A percentile compares a stretch with the other conserved stretches of the same genome.
These are phyloP conservation scores for crab-eating macaque (Macaca fascicularis) DNA, from an alignment of 2,113 vertebrate species.

Conservation along the genomic window DNA sequence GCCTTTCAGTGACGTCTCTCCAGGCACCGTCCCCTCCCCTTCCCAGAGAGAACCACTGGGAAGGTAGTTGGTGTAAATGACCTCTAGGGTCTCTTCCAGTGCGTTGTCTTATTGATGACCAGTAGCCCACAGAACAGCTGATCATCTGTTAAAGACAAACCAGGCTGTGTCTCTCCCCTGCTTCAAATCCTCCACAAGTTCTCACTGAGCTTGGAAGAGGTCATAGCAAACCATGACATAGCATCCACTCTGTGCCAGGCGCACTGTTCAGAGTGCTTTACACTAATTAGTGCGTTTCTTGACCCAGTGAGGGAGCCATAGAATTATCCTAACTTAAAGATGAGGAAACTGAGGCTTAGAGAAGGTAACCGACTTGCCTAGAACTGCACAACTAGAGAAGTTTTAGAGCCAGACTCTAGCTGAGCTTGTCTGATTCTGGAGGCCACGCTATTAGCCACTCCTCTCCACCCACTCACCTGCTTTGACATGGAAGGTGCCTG, in stretches of 20 bases:
- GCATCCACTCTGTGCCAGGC: fast-evolving
- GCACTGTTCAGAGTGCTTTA: background rate
- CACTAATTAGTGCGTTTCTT: background rate
- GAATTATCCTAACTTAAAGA: background rate
- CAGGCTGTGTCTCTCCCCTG: background rate
- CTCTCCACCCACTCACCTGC: too few relatives aligned
- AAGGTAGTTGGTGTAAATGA: background rate
- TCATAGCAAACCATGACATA: fast-evolving
- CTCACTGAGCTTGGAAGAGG: background rate
- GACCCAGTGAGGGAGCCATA: fast-evolving
- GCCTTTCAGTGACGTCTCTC: background rate
- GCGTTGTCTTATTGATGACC: background rate
- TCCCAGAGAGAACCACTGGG: background rate
- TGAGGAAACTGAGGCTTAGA: background rate
- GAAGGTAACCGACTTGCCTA: background rate
- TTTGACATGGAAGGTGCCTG: background rate
- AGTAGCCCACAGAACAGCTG: background rate
- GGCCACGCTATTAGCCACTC: background rate
- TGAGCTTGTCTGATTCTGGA: background rate
- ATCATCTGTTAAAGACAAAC: background rate
- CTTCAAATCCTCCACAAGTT: background rate
- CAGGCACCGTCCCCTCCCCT: background rate
- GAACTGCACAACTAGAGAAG: background rate
- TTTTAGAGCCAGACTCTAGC: background rate
- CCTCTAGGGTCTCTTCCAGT: background rate